A percentile compares a stretch with the other conserved stretches of the same genome.
phyloP scores from a whole-genome alignment of 2,797 vertebrate species.

The Myotis planiceps region DNA sequence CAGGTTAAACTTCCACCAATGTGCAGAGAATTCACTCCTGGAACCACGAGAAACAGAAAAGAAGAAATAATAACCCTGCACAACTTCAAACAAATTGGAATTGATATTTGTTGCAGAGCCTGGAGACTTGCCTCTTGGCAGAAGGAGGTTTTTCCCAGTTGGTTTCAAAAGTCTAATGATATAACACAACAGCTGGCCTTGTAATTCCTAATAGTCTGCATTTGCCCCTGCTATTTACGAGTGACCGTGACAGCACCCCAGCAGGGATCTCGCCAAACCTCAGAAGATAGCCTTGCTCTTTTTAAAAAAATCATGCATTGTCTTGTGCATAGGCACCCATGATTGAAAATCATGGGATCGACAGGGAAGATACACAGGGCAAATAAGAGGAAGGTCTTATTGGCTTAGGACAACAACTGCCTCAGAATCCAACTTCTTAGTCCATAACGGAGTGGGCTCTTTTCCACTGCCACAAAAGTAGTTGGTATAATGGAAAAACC shows the following conservation, averaged over 20 bases:
- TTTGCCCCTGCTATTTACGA: conserved; percentile 65
- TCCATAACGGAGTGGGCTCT: background rate
- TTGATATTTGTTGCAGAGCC: conserved; percentile 74
- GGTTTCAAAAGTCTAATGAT: conserved; percentile 76
- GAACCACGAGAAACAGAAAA: conserved; percentile 30
- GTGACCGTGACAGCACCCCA: conserved; percentile 56
- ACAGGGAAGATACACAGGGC: background rate
- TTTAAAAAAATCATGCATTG: background rate
- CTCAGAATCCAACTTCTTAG: background rate
- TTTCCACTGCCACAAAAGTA: background rate
- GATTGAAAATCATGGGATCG: background rate
- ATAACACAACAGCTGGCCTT: conserved; percentile 76
- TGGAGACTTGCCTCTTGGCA: conserved; percentile 73
- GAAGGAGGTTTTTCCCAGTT: conserved; percentile 72
- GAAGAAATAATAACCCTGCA: conserved; percentile 35
- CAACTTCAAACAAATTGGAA: conserved; percentile 79
- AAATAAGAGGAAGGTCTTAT: conserved; percentile 2
- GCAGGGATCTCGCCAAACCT: background rate
- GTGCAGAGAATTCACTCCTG: conserved; percentile 42
- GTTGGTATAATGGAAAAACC: background rate
- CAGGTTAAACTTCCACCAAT: conserved; percentile 20
- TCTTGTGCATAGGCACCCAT: background rate
- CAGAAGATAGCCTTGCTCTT: background rate
- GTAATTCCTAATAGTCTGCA: conserved; percentile 67
- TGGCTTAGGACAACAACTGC: background rate